Base-by-base conservation (phyloP, 2,888 invertebrate species). In the Noctua comes region DNA sequence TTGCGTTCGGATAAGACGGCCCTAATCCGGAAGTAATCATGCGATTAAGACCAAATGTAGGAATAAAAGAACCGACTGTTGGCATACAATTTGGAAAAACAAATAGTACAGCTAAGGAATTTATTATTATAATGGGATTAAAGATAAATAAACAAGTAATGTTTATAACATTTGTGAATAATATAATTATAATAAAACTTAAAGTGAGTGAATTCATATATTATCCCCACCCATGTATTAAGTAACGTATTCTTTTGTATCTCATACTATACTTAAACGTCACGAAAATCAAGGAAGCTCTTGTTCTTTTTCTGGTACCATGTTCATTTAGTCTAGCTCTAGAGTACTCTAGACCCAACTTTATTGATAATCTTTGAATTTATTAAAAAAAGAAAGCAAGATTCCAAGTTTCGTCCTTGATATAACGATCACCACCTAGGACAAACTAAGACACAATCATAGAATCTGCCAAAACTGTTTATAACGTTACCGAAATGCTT, bases 1-100 rank as follows among this genome's bases (percentile, higher is more conserved):
- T 81, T 77, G 83, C 43, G 40, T 69, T 65, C 7, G 24, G 68
- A 76, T 82, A 36, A 75, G 76, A 64, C 4, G 59, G 16, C 64
- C 54, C 8, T 76, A 76, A 80, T 82, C 76, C 40, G 18, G 54
- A 57, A n/a, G 68, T 76, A 69, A 80, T 75, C 21, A 40, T 24
- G 11, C 11, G 36, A 59, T 48, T 72, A 76, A 24, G 40, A 51
- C 27, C 10, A 43, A 31, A 73, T 75, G 68, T 72, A 31, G 31
- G 7, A n/a, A 24, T 16, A 40, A 64, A 75, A 40, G 46, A 27
- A 46, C 16, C 21, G 27, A n/a, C 6, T 64, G 36, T 36, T 46
- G 18, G 24, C 24, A 59, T 73, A 73, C 1, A 46, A 81, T 46
- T 81, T 40, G 24, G 21, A 46, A 68, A 68, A 80, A 74, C 27